A percentile compares a stretch with the other conserved stretches of the same genome.
These are phyloP conservation scores for Andrena dorsata DNA, from an alignment of 2,888 invertebrate species.

Conservation along the genomic window DNA sequence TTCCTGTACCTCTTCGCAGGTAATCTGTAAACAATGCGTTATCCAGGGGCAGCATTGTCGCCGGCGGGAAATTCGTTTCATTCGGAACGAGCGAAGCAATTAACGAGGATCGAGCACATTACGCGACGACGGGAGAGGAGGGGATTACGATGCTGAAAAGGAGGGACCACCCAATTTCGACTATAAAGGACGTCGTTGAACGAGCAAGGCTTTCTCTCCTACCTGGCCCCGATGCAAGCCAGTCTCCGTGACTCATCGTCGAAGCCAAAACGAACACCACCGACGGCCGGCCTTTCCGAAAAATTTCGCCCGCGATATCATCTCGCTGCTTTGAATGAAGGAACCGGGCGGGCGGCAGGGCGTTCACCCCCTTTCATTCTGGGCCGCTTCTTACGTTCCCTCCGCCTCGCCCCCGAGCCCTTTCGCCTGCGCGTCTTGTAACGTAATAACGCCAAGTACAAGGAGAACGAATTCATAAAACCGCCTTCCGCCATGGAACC, in stretches of 20 bases:
- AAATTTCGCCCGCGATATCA: conserved; percentile 52
- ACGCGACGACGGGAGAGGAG: neutral
- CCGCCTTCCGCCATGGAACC: conserved; percentile 44
- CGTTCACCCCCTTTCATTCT: conserved; percentile 55
- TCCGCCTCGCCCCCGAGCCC: neutral
- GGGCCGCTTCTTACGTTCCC: conserved; percentile 35
- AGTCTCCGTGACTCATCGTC: conserved; percentile 35
- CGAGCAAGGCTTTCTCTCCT: neutral
- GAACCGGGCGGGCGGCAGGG: conserved; percentile 36
- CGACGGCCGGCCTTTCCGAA: conserved; percentile 39
- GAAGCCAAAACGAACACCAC: conserved; percentile 31
- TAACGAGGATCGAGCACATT: neutral
- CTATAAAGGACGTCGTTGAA: conserved; percentile 39
- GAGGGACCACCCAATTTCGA: conserved; percentile 39
- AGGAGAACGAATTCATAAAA: conserved; percentile 53
- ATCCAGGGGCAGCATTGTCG: neutral
- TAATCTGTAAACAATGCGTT: conserved; percentile 7
- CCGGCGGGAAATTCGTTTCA: neutral
- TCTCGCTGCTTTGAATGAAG: conserved; percentile 43
- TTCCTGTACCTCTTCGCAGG: neutral
- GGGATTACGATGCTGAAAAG: conserved; percentile 10
- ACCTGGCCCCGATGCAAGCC: conserved; percentile 19
- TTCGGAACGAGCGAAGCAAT: neutral
- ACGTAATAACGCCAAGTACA: conserved; percentile 46
- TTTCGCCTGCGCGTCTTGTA: conserved; percentile 31